These are phyloP conservation scores for Stigmatopora argus DNA, from an alignment of 2,113 vertebrate genomes.

Conservation along the genomic window DNA sequence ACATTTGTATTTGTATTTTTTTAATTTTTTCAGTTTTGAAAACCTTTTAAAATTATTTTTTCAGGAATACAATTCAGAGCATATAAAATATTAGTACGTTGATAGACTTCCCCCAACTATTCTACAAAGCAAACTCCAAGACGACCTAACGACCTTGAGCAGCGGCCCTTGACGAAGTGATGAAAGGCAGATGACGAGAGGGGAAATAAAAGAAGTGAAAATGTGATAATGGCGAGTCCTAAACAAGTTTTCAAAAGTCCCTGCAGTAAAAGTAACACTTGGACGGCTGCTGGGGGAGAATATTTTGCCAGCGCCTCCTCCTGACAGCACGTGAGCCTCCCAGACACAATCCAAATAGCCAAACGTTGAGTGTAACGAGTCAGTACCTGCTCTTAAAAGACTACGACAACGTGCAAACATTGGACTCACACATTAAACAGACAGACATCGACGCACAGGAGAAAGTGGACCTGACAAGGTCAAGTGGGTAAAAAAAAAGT, in stretches of 20 bases:
- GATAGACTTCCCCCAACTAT: slow-evolving; percentile 11
- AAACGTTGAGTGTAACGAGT: slow-evolving; percentile 50
- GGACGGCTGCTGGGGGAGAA: slow-evolving; percentile 29
- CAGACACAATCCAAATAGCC: slow-evolving; percentile 60
- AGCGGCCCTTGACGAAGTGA: slow-evolving; percentile 28
- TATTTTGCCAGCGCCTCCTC: slow-evolving; percentile 55
- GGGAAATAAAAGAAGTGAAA: slow-evolving; percentile 30
- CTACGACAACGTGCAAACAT: slow-evolving; percentile 63
- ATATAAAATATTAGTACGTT: not conserved
- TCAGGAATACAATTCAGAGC: not conserved
- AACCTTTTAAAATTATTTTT: not conserved
- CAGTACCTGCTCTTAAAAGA: slow-evolving; percentile 58
- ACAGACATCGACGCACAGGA: slow-evolving; percentile 43
- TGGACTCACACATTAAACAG: slow-evolving; percentile 58
- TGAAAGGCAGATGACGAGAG: slow-evolving; percentile 47
- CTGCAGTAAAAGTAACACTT: slow-evolving; percentile 63
- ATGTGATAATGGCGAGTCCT: slow-evolving; percentile 30
- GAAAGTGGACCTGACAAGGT: slow-evolving; percentile 33
- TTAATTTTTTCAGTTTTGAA: no score
- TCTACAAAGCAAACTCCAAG: slow-evolving; percentile 3
- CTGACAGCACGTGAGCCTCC: slow-evolving; percentile 49
- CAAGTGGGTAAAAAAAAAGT: slow-evolving; percentile 47
- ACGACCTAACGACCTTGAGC: slow-evolving; percentile 42
- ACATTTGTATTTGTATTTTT: no score
- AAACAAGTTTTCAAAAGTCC: slow-evolving; percentile 48